These are phyloP conservation scores for Darevskia mixta DNA, from an alignment of 2,797 vertebrate species.

Conservation along the genomic window DNA sequence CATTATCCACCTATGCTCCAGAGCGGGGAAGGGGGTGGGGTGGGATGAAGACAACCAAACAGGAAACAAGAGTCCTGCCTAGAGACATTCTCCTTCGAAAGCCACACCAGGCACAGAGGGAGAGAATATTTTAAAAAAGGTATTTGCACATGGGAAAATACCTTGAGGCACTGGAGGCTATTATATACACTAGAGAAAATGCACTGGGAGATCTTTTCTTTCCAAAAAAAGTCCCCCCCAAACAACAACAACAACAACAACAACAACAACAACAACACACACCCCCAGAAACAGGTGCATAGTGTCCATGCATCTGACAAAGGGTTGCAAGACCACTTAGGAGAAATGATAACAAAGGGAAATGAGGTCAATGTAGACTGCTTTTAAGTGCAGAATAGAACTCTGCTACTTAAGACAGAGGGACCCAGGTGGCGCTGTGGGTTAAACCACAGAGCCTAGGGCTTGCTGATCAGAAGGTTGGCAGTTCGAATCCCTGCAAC, in stretches of 20 bases:
- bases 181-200: fast-evolving
- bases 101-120: not conserved
- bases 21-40: not conserved
- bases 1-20: fast-evolving
- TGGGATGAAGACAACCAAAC: not conserved
- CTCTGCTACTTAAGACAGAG: too few relatives aligned
- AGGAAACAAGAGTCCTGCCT: not conserved
- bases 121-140: not conserved
- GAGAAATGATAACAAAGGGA: too few relatives aligned
- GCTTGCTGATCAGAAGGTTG: too few relatives aligned
- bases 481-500: too few relatives aligned
- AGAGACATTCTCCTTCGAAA: not conserved
- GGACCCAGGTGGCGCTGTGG: too few relatives aligned
- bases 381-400: not conserved
- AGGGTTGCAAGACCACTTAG: too few relatives aligned
- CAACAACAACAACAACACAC: too few relatives aligned
- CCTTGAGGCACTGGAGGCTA: not conserved
- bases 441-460: too few relatives aligned
- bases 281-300: not conserved
- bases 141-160: not conserved
- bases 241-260: too few relatives aligned
- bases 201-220: not conserved
- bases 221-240: not conserved
- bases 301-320: not conserved
- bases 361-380: not conserved